phyloP scores from a whole-genome alignment of 2,797 vertebrate species.

The Strix occidentalis region DNA sequence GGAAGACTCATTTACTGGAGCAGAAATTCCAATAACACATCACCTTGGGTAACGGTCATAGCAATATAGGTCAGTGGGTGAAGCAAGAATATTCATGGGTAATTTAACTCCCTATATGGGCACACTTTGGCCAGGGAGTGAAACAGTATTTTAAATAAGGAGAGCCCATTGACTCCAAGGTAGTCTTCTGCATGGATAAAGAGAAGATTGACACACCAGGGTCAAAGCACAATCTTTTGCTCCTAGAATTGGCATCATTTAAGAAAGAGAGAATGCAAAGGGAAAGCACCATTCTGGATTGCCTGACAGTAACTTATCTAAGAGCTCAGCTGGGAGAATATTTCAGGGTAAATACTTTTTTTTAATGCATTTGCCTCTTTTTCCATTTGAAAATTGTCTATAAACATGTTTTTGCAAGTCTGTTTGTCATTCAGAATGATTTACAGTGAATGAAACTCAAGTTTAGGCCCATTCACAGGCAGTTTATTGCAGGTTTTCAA shows the following conservation, averaged over 20 bases:
- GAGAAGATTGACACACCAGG: slow-evolving; percentile 18
- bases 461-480: slow-evolving; percentile 21
- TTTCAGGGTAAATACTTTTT: slow-evolving; percentile 26
- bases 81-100: neutral
- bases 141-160: neutral
- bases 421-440: slow-evolving; percentile 39
- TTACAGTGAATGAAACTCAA: slow-evolving; percentile 18
- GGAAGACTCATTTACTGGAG: neutral
- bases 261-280: neutral
- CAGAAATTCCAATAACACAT: slow-evolving; percentile 32
- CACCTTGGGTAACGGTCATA: slow-evolving; percentile 20
- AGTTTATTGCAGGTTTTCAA: slow-evolving; percentile 11
- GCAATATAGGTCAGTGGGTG: slow-evolving; percentile 22
- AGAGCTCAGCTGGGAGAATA: slow-evolving; percentile 16
- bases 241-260: slow-evolving; percentile 1
- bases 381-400: slow-evolving; percentile 9
- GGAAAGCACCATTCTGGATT: slow-evolving; percentile 18
- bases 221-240: slow-evolving; percentile 33
- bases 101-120: slow-evolving; percentile 31
- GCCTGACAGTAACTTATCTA: slow-evolving; percentile 16
- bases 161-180: neutral
- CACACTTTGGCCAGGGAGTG: neutral
- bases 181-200: slow-evolving; percentile 24
- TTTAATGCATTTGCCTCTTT: neutral
- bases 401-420: slow-evolving; percentile 20